Evolutionary conservation across 2,113 vertebrate genomes (phyloP).

Genomic region (Mesocricetus auratus): DNA sequence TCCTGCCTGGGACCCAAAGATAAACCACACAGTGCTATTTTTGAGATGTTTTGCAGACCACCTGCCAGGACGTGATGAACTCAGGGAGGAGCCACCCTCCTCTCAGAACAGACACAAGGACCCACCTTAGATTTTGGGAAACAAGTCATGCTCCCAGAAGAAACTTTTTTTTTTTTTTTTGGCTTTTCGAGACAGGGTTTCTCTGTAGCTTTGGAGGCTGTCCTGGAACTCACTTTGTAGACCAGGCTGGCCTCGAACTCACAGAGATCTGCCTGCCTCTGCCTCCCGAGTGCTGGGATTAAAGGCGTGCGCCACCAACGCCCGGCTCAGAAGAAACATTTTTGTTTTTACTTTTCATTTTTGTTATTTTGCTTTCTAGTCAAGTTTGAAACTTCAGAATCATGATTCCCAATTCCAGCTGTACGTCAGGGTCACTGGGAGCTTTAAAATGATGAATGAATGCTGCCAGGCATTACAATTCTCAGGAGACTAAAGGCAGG

Average conservation of each 20-base stretch:
- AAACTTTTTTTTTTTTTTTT: conserved; percentile 53
- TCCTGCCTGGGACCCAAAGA: conserved; percentile 74
- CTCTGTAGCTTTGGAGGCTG: no score
- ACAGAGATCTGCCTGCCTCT: no score
- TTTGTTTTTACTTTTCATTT: not conserved
- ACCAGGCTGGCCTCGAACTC: no score
- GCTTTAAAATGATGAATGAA: not conserved
- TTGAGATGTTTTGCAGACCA: conserved; percentile 44
- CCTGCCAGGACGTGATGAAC: conserved; percentile 24
- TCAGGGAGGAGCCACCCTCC: not conserved
- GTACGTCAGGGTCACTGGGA: not conserved
- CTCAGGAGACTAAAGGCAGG: not conserved
- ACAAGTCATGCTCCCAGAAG: not conserved
- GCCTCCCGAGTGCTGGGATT: no score
- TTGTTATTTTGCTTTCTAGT: not conserved
- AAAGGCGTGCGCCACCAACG: no score
- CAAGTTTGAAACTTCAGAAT: conserved; percentile 32
- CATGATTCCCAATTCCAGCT: not conserved
- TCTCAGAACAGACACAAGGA: not conserved
- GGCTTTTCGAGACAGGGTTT: no score
- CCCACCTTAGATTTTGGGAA: conserved; percentile 47
- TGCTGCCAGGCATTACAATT: not conserved
- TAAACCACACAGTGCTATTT: conserved; percentile 64
- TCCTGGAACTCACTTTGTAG: no score
- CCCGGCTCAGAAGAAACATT: no score